Conservation (phyloP, 2,888 invertebrate species). For the Hypena proboscidalis region DNA sequence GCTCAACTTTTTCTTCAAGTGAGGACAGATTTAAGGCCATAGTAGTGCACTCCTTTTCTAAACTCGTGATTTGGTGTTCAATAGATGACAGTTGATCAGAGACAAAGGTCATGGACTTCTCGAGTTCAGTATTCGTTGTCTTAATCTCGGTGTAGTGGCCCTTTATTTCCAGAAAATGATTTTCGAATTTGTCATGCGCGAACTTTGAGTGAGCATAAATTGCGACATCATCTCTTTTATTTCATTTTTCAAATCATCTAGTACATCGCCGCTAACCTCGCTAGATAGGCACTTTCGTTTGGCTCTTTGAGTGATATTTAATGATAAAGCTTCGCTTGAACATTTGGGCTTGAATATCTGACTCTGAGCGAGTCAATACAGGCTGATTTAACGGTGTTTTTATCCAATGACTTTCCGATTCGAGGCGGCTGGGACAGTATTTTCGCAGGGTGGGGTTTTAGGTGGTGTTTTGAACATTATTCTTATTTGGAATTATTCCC, state of each 20-base stretch:
- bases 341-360: background rate
- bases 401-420: too few relatives aligned
- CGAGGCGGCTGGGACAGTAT: too few relatives aligned
- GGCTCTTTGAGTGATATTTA: background rate
- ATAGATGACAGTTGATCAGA: background rate
- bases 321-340: background rate
- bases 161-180: background rate
- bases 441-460: too few relatives aligned
- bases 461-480: too few relatives aligned
- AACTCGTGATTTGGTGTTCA: background rate
- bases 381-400: background rate
- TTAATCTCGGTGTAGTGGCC: background rate
- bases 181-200: background rate
- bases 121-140: background rate
- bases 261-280: background rate
- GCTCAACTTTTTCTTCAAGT: background rate
- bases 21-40: conserved; percentile 1
- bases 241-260: background rate
- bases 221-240: background rate
- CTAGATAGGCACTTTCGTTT: background rate
- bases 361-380: background rate
- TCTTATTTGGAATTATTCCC: too few relatives aligned
- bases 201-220: background rate
- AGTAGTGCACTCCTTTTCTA: background rate
- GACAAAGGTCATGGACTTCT: background rate